Percentiles rank a stretch among this genome's conserved stretches.
These are phyloP conservation scores for Drosophila robusta DNA, from an alignment of 2,888 invertebrate genomes.

Conservation along the genomic window DNA sequence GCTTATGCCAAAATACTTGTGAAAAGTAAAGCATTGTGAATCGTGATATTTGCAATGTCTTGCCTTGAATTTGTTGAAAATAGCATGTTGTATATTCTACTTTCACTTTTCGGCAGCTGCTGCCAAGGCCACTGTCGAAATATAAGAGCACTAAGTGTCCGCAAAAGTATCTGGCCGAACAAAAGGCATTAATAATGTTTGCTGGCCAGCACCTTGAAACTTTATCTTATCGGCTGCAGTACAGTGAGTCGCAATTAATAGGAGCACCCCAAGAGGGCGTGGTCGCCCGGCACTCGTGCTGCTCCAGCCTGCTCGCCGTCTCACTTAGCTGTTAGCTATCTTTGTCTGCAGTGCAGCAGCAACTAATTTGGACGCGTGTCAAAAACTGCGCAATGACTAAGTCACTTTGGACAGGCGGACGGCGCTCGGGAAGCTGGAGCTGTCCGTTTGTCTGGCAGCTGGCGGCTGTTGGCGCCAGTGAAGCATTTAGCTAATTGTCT, in stretches of 20 bases:
- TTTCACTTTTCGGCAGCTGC: constrained; percentile 23
- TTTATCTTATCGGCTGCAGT: constrained; percentile 19
- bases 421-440: constrained; percentile 1
- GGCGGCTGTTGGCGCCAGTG: constrained; percentile 68
- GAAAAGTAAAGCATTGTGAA: constrained; percentile 26
- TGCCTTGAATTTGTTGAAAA: constrained; percentile 35
- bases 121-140: constrained; percentile 31
- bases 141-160: constrained; percentile 32
- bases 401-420: constrained; percentile 31
- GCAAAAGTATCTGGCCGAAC: constrained; percentile 4
- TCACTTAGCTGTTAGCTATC: not conserved
- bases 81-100: constrained; percentile 24
- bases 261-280: not conserved
- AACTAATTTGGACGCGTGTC: constrained; percentile 58
- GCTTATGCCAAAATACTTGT: constrained; percentile 47
- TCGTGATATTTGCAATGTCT: constrained; percentile 43
- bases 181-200: constrained; percentile 35
- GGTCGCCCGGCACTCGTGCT: not conserved
- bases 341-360: constrained; percentile 14
- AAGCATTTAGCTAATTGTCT: constrained; percentile 78
- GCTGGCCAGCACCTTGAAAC: constrained; percentile 31
- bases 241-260: constrained; percentile 37
- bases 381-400: constrained; percentile 48
- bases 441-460: constrained; percentile 37
- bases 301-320: not conserved